Base-by-base conservation (phyloP, 2,113 vertebrate species). In the Sapayoa aenigma region DNA sequence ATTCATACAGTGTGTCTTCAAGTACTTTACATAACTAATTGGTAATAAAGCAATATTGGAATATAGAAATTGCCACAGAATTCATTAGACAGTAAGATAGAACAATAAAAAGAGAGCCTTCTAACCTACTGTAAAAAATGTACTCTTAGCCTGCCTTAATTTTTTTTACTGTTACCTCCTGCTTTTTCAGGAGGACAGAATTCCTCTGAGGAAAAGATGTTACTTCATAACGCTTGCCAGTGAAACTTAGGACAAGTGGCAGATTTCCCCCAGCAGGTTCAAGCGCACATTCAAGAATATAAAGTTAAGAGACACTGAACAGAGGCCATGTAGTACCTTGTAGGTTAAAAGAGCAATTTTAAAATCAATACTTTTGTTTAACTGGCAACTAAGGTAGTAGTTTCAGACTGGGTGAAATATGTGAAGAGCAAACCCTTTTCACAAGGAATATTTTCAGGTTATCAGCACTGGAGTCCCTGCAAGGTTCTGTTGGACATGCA, bases 301-400 rank as follows among this genome's bases (percentile, higher is more conserved):
- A 94, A 95, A 94, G 91, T 95, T 93, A 82, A 95, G 84, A 94
- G 72, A 78, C 94, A 67, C 72, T 94, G 89, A 94, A 84, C 50
- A 87, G 94, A 97, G 74, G 95, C 94, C 77, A 58, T 44, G 24
- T 69, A 95, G 67, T 93, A 68, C 94, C 87, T 97, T 77, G 81
- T 82, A 97, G 96, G 96, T 97, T 97, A 96, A 98, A 97, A 91
- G 96, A 96, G 84, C 93, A 95, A 93, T 97, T 97, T 95, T 90
- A 97, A 97, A 97, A 98, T 98, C 97, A 97, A 96, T 97, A 97
- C 80, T 95, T 90, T 65, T 74, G 89, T 88, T 96, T 97, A 97
- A 97, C 91, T 96, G 95, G 78, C 49, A 90, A 47, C 79, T 81
- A 50, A 77, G 49, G 87, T 55, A 73, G 47, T 88, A 63, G 80